Base-by-base conservation (phyloP, 2,888 invertebrate genomes). In the Herminia tarsipennalis region DNA sequence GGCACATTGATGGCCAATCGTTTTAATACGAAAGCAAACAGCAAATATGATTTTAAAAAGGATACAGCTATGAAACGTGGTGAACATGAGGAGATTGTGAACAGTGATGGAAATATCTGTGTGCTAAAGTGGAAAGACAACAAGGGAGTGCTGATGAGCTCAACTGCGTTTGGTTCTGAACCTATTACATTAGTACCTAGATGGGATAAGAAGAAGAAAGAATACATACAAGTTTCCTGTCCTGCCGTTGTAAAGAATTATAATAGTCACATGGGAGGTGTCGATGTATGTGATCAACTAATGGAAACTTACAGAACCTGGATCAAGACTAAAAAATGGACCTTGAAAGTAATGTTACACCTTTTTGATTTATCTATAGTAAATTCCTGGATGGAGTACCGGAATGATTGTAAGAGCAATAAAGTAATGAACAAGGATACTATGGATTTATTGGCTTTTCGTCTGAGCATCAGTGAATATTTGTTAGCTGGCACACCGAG, bases 191-290 rank as follows among this genome's bases (percentile, higher is more conserved):
- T n/a, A n/a, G n/a, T n/a, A n/a, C n/a, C n/a, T n/a, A n/a, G n/a
- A n/a, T n/a, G n/a, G n/a, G n/a, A n/a, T n/a, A n/a, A n/a, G n/a
- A n/a, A n/a, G n/a, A n/a, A n/a, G n/a, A n/a, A n/a, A n/a, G n/a
- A n/a, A n/a, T n/a, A n/a, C n/a, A n/a, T n/a, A n/a, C n/a, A n/a
- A n/a, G n/a, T n/a, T n/a, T n/a, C n/a, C n/a, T n/a, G n/a, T n/a
- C n/a, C n/a, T n/a, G n/a, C n/a, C n/a, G 35, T 64, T 27, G 52
- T 67, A 12, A 44, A 29, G 22, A 35, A 21, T 4, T 68, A 68
- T 52, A 68, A 68, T 35, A 33, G 52, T 34, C 47, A 55, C 30
- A 70, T 66, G 61, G 66, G 64, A 8, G 66, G 64, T 8, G 69
- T 68, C 2, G 58, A 70, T 44, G 29, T 63, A 1, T 46, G 43